Conservation (phyloP, 23 tunicate species). For the Styela clava region DNA sequence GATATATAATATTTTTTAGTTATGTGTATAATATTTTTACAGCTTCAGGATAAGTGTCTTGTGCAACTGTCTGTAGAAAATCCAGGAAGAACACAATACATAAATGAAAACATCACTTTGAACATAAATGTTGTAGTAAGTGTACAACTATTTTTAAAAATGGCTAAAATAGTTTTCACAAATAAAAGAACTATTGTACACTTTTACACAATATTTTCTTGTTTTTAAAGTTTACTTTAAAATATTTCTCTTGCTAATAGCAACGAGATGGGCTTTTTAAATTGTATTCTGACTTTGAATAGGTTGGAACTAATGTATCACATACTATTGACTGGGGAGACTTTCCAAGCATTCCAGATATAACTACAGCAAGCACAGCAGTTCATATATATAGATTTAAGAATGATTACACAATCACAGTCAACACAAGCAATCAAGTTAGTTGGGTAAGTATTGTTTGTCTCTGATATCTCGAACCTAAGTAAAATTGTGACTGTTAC, state of each 20-base stretch:
- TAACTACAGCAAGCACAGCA: background rate
- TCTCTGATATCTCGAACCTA: background rate
- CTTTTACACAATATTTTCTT: too few species aligned
- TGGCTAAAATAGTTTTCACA: too few species aligned
- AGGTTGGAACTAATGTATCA: constrained; percentile 27
- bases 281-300: too few species aligned
- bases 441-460: background rate
- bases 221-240: background rate
- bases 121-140: constrained; percentile 28
- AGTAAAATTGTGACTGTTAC: too few species aligned
- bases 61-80: background rate
- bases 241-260: too few species aligned
- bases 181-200: too few species aligned
- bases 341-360: constrained; percentile 1
- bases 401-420: constrained; percentile 32
- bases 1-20: too few species aligned
- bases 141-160: background rate
- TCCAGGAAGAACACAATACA: constrained; percentile 31
- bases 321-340: constrained; percentile 25
- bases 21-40: background rate
- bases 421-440: constrained; percentile 30
- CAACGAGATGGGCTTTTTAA: too few species aligned
- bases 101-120: constrained; percentile 21
- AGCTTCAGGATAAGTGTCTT: constrained; percentile 35
- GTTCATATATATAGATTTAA: constrained; percentile 7